phyloP scores from a whole-genome alignment of 2,888 invertebrate species.

The Tricholauxania praeusta region DNA sequence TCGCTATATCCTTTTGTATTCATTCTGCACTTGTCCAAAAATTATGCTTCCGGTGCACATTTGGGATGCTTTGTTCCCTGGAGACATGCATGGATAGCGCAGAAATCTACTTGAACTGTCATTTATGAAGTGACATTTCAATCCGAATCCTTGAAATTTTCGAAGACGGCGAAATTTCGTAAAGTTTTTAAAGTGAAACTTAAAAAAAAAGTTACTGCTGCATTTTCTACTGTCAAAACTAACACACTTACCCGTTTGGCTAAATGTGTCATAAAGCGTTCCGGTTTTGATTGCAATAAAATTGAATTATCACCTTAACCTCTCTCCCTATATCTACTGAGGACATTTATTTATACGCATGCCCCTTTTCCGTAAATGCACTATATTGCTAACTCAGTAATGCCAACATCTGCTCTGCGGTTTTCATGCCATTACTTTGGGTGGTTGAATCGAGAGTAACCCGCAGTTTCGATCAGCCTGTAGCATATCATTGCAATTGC shows the following conservation, averaged over 20 bases:
- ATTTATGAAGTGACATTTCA: too few species aligned
- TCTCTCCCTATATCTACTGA: background rate
- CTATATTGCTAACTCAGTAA: slow-evolving; percentile 36
- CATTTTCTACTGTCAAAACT: too few species aligned
- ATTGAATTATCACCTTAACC: slow-evolving; percentile 50
- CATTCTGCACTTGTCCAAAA: background rate
- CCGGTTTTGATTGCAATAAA: slow-evolving; percentile 41
- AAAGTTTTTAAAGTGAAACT: too few species aligned
- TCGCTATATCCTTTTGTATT: background rate
- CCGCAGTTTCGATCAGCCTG: slow-evolving; percentile 6
- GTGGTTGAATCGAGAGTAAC: slow-evolving; percentile 5
- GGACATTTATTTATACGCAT: too few species aligned
- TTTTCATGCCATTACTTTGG: slow-evolving; percentile 5
- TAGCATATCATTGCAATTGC: background rate
- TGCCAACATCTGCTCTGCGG: slow-evolving; percentile 47
- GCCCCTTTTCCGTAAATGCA: slow-evolving; percentile 28
- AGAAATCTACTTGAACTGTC: too few species aligned
- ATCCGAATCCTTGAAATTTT: too few species aligned
- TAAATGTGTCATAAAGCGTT: background rate
- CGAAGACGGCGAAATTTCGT: too few species aligned
- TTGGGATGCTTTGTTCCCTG: too few species aligned
- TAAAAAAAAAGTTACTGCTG: too few species aligned
- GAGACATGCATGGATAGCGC: too few species aligned
- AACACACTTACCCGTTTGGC: too few species aligned
- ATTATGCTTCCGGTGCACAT: background rate